Base-by-base conservation (phyloP, 1,140 invertebrate genomes). In the Panonychus citri region DNA sequence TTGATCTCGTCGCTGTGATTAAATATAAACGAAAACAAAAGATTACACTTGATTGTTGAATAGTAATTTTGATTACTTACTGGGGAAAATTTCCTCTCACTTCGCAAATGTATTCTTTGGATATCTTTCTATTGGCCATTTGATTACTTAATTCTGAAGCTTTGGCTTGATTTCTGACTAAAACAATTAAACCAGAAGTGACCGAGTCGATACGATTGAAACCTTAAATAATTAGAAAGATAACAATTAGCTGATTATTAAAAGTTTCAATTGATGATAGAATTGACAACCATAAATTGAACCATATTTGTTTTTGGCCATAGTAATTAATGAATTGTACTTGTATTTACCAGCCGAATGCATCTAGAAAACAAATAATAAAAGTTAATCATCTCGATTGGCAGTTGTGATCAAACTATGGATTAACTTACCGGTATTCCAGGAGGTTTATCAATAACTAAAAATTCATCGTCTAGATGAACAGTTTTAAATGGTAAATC, bases 401-500 rank as follows among this genome's bases (percentile, higher is more conserved):
- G 5, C 21, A 21, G 5, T n/a, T n/a, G n/a, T 24, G 19, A 7
- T 3, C 21, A 21, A n/a, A n/a, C 17, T n/a, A n/a, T 4, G 3
- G 10, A 34, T n/a, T 10, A 28, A 71, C 69, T 71, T 77, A 84
- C 89, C 71, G 94, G 94, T 75, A 98, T 91, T 71, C 93, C 97
- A 68, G 91, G 83, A 66, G 95, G 94, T 80, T 99, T 99, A 79
- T 98, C 91, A 70, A 99, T 84, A 70, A 97, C 94, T 71, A 98
- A 80, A 74, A 96, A 78, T 76, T 97, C 88, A 73, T 94, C 85
- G 77, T 88, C 87, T 77, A 93, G 86, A 76, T 87, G 81, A 69
- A 98, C 81, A 72, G 98, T 82, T 72, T 84, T 82, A 74, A 95
- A 85, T 68, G 81, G 80, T 74, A 85, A 80, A 71, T 81, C 64